Base-by-base conservation (phyloP, 2,888 invertebrate genomes). In the Dasypolia templi region DNA sequence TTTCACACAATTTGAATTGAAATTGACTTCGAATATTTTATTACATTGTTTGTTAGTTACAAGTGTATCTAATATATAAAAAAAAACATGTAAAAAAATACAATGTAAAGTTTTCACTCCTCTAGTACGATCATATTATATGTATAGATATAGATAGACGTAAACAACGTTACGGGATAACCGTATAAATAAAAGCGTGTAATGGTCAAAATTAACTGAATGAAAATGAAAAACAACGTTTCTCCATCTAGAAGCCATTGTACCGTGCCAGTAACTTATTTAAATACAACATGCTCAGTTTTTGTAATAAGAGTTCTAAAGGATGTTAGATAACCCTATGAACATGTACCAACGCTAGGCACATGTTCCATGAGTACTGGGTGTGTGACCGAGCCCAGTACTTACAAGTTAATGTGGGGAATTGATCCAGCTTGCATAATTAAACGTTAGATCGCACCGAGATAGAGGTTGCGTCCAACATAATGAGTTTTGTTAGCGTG, bases 391-490 rank as follows among this genome's bases (percentile, higher is more conserved):
- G 59, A 49, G 61, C 53, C 4, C 53, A 29, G 59, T 58, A 58
- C 70, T 68, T 59, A 55, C 32, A 53, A 62, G 68, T 59, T 65
- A 72, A 81, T 84, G 73, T 70, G 68, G 56, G 72, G 70, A 77
- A 81, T 77, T 71, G 84, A 82, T 82, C 62, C 53, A 44, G 65
- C 68, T 70, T 73, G 81, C 68, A 84, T 82, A 82, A 82, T 77
- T 73, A 81, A 77, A 77, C 72, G 55, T 69, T 64, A 75, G 66
- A 70, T 70, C 49, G 67, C 53, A 22, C 26, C 29, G 46, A 71
- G 84, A 80, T 80, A 81, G 59, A 73, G 58, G 73, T 56, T 63
- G 82, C 73, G 56, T 61, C 61, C 42, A 32, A 68, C 67, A 39
- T 83, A 79, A 81, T 79, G 72, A 56, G 66, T 73, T 51, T 29